A percentile compares a stretch with the other conserved stretches of the same genome.
Evolutionary conservation across 2,113 vertebrate genomes (phyloP).

Genomic region (Cochlearius cochlearius): DNA sequence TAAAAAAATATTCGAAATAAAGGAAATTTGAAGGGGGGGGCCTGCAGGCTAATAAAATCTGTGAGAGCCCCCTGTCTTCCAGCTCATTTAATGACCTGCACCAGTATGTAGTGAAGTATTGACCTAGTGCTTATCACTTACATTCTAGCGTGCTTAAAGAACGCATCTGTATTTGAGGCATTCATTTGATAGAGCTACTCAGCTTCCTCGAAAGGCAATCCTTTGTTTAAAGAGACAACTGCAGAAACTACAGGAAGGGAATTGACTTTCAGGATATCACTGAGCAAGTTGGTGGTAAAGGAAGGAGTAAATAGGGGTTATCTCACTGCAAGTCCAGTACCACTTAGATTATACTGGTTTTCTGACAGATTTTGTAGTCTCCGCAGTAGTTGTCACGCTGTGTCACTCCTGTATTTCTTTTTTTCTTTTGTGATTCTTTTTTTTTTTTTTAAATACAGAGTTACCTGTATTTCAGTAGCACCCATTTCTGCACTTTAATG

Average conservation of each 20-base stretch:
- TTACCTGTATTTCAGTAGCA: neutral
- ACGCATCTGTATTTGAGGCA: neutral
- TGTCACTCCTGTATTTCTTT: neutral
- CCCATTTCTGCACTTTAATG: neutral
- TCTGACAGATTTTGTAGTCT: neutral
- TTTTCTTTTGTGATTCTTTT: neutral
- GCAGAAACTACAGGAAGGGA: neutral
- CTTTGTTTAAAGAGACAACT: neutral
- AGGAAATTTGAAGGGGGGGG: neutral
- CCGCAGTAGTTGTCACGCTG: neutral
- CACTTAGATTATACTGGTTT: neutral
- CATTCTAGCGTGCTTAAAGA: neutral
- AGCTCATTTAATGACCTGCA: neutral
- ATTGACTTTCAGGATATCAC: neutral
- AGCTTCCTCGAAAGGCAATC: too few species aligned
- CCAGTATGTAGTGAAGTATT: neutral
- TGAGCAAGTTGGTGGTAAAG: neutral
- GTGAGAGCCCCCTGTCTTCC: neutral
- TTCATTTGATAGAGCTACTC: neutral
- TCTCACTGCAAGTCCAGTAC: neutral
- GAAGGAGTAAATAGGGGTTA: neutral
- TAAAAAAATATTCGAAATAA: neutral
- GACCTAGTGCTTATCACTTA: neutral
- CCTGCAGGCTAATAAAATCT: neutral
- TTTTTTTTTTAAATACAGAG: neutral